These are phyloP conservation scores for Esperia sulphurella DNA, from an alignment of 2,888 invertebrate genomes.

Conservation along the genomic window DNA sequence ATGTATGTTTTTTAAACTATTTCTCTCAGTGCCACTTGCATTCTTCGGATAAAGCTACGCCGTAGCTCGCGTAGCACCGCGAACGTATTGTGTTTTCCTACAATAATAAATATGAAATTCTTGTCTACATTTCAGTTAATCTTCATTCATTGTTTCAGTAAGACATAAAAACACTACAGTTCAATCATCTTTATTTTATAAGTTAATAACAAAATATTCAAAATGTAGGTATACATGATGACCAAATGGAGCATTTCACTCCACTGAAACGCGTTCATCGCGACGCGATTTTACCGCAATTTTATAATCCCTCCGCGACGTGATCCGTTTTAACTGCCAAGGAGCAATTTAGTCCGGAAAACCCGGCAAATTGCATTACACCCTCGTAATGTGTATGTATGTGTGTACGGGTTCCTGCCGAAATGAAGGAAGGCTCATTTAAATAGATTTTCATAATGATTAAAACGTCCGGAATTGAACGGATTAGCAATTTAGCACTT, in stretches of 20 bases:
- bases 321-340: conserved; percentile 61
- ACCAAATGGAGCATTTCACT: conserved; percentile 29
- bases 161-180: no score
- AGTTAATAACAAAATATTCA: no score
- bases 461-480: conserved; percentile 12
- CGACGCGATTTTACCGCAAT: conserved; percentile 51
- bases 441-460: conserved; percentile 44
- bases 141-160: no score
- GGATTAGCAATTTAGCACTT: not conserved
- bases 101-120: not conserved
- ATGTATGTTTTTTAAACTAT: not conserved
- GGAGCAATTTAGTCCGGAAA: conserved; percentile 53
- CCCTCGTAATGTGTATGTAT: conserved; percentile 30
- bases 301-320: conserved; percentile 57
- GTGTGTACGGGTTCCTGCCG: conserved; percentile 23
- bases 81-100: no score
- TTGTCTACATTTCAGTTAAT: no score
- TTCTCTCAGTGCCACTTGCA: no score
- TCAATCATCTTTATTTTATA: no score
- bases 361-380: conserved; percentile 52
- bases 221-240: not conserved
- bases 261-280: conserved; percentile 41
- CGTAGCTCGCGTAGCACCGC: no score
- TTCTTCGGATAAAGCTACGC: no score
- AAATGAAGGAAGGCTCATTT: conserved; percentile 33